Base-by-base conservation (phyloP, 2,888 invertebrate genomes). In the Dusona sp. region DNA sequence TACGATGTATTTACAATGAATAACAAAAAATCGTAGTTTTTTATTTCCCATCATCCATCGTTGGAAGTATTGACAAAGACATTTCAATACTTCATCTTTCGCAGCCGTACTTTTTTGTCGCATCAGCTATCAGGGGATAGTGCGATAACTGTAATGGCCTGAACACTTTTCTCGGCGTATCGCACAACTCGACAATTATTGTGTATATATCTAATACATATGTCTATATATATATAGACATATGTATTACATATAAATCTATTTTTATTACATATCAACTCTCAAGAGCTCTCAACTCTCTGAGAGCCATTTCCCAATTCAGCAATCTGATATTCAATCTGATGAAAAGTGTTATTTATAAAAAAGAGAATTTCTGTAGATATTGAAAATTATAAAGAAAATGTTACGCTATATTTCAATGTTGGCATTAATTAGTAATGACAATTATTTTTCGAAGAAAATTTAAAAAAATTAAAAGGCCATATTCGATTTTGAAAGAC, bases 71-170 rank as follows among this genome's bases (percentile, higher is more conserved):
- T 73, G 80, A 73, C 72, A 25, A 61, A 61, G 36, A 51, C 64
- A 80, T 80, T 64, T 80, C 36, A 51, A 64, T 72, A 36, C 86
- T 73, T 87, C 84, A 86, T 79, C 88, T 90, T 90, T 90, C 89
- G 89, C 88, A 88, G 85, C 89, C 90, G 88, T 29, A 48, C 7
- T 48, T 61, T 65, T 70, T 79, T 36, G 72, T 64, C 65, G 48
- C 54, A 57, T 65, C 73, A 51, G 51, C 75, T 72, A 29, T 45
- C 45, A 22, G 38, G 61, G 61, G n/a, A 51, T 29, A 51, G 87
- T 54, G 89, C 90, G 92, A 92, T 92, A 92, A 91, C 92, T 88
- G 88, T 92, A 92, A 92, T 92, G 90, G 92, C 90, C 89, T 89
- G 89, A 72, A 65, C 80, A 86, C 80, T 86, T 83, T 83, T 73